Percentiles rank a stretch among this genome's conserved stretches.
Evolutionary conservation across 2,797 vertebrate species (phyloP).

Genomic region (Silurus aristotelis): DNA sequence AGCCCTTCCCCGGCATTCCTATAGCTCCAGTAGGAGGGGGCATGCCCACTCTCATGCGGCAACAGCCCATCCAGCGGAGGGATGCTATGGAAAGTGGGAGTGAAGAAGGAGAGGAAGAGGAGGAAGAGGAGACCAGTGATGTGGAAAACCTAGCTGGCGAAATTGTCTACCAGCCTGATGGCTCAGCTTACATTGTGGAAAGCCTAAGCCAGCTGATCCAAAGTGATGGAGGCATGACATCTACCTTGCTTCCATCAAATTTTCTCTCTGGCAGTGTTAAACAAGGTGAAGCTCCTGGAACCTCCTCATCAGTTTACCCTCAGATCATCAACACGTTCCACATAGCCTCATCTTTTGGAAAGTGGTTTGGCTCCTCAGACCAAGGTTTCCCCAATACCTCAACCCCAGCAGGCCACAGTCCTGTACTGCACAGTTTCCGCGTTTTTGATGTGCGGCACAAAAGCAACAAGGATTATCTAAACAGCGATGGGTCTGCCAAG

Average conservation of each 20-base stretch:
- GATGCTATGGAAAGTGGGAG: constrained; percentile 85
- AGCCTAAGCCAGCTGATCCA: constrained; percentile 98
- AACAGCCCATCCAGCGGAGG: constrained; percentile 72
- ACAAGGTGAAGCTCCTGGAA: constrained; percentile 80
- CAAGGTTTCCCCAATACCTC: constrained; percentile 99
- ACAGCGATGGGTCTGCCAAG: constrained; percentile 99
- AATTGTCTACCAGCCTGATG: constrained; percentile 97
- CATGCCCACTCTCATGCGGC: constrained; percentile 78
- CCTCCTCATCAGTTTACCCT: constrained; percentile 90
- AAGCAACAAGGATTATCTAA: constrained; percentile 99
- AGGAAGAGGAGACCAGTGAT: constrained; percentile 91
- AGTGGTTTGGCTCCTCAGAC: constrained; percentile 98
- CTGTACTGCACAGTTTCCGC: constrained; percentile 99
- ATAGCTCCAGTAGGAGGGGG: constrained; percentile 77
- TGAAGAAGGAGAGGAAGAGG: constrained; percentile 90
- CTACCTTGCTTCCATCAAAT: constrained; percentile 84
- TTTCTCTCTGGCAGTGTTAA: constrained; percentile 83
- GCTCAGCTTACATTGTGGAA: constrained; percentile 99
- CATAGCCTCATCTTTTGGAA: constrained; percentile 99
- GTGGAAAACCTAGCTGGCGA: constrained; percentile 98
- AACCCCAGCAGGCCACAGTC: constrained; percentile 96
- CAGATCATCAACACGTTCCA: constrained; percentile 99
- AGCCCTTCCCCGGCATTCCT: constrained; percentile 78
- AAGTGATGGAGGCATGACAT: constrained; percentile 79
- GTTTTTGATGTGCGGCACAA: constrained; percentile 99